Evolutionary conservation across 2,797 vertebrate species (phyloP), one percentile per base, ranked within the genome.

Genomic region (Cossypha caffra): DNA sequence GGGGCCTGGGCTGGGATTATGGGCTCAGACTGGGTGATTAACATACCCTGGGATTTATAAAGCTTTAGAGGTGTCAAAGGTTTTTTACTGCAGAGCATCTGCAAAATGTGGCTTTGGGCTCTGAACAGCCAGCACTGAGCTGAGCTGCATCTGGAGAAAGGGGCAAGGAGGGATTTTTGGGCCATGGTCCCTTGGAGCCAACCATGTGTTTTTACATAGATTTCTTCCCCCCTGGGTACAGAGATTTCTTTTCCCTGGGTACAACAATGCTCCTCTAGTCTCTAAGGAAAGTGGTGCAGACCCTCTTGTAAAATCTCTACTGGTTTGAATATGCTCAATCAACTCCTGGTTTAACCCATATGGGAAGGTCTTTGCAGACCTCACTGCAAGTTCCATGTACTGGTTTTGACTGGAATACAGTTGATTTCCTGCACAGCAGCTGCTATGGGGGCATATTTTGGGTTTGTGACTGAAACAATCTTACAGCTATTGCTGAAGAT

Each of bases 21-120:
- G 88, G 86, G 95, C 92, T 95, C 95, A 95, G 95, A 96, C 92
- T 71, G 93, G 79, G 75, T 72, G 95, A 95, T 94, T 93, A 96
- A 88, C 1, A 0, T 61, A 63, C 80, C 77, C 90, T 48, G 10
- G 68, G 83, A 79, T 94, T 90, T 92, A 45, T n/a, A 73, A 86
- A 40, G 92, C 88, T 94, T 88, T 90, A 3, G 63, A 92, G 86
- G 78, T 74, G 90, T 89, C 88, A 85, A 77, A 85, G 88, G 52
- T 23, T 92, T 92, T 96, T 93, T 92, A 24, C 61, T 85, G 95
- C 77, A 71, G 63, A 89, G 93, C 67, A 55, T 92, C 88, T 95
- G 92, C 90, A 87, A 89, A 94, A 90, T 0, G 16, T 12, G 66
- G 73, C 29, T 81, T 72, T 13, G 19, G 83, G 74, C 80, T 78